These are phyloP conservation scores for Chaetoderma sp. DNA, from an alignment of 2,888 invertebrate genomes.

Conservation along the genomic window DNA sequence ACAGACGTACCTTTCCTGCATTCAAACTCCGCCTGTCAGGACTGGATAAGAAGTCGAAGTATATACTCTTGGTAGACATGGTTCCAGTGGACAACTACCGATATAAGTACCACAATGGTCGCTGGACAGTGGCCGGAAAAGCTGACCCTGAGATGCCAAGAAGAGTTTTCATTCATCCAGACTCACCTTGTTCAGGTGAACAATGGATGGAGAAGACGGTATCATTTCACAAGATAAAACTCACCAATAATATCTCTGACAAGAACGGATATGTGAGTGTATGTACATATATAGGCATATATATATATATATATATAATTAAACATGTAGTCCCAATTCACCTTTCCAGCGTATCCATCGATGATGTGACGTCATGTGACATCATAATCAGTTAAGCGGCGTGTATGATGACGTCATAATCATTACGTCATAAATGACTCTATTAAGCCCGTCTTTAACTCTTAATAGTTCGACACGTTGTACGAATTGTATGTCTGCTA, in stretches of 20 bases:
- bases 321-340: too few species aligned
- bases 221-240: constrained; percentile 97
- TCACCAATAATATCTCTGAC: constrained; percentile 99
- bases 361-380: too few species aligned
- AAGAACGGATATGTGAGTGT: constrained; percentile 99
- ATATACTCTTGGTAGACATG: constrained; percentile 97
- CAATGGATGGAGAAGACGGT: constrained; percentile 99
- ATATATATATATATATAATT: too few species aligned
- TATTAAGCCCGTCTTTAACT: too few species aligned
- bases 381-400: too few species aligned
- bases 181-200: constrained; percentile 95
- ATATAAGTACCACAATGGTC: constrained; percentile 71
- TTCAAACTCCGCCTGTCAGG: constrained; percentile 99
- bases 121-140: constrained; percentile 89
- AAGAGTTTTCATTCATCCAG: constrained; percentile 97
- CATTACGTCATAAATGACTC: too few species aligned
- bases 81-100: constrained; percentile 97
- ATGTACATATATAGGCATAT: too few species aligned
- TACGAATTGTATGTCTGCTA: too few species aligned
- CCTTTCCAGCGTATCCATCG: too few species aligned
- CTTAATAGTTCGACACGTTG: too few species aligned
- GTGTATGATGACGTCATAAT: too few species aligned
- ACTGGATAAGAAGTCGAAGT: constrained; percentile 97
- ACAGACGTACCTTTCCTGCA: constrained; percentile 99
- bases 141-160: constrained; percentile 99